Evolutionary conservation across 2,797 vertebrate species (phyloP), one percentile per base, ranked within the genome.

Genomic region (Alauda arvensis): DNA sequence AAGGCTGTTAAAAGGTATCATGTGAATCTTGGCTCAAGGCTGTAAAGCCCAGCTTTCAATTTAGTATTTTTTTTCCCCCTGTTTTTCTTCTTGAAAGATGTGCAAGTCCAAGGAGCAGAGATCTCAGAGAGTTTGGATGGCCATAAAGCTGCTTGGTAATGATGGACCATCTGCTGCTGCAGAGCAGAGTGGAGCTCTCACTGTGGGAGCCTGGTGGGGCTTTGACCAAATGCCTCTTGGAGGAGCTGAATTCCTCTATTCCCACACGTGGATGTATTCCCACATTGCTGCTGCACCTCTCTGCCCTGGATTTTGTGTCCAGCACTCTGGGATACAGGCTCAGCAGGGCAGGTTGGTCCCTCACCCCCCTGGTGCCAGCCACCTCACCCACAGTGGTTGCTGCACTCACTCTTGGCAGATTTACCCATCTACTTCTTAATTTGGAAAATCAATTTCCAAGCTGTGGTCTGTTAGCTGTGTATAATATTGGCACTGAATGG

Each of bases 301-400:
- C 31, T 29, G 5, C 34, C 43, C 60, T 62, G 77, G 56, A 37
- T n/a, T 66, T 78, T 31, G 63, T 37, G 37, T 6, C 34, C 53
- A 62, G 57, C 1, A 3, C 6, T 0, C 3, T 7, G 46, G 33
- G 66, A 2, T 7, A 3, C 3, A 16, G 8, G 23, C 24, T 2
- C 8, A 83, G 69, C 48, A 59, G 55, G 24, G 49, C 52, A 72
- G 39, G 10, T 6, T 34, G 77, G 7, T 78, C 20, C 42, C 56
- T 60, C 25, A 12, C 4, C 15, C 42, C 42, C 4, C 1, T 21
- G 25, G 12, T 33, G 63, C 46, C 4, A 14, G 9, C 8, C 43
- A 3, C 18, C 26, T 18, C 5, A 0, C 40, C 7, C 20, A 4
- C 42, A 8, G 26, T 3, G 21, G 8, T 3, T 45, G 68, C 76